Conservation (phyloP, 2,888 invertebrate genomes). For the Protophormia terraenovae region DNA sequence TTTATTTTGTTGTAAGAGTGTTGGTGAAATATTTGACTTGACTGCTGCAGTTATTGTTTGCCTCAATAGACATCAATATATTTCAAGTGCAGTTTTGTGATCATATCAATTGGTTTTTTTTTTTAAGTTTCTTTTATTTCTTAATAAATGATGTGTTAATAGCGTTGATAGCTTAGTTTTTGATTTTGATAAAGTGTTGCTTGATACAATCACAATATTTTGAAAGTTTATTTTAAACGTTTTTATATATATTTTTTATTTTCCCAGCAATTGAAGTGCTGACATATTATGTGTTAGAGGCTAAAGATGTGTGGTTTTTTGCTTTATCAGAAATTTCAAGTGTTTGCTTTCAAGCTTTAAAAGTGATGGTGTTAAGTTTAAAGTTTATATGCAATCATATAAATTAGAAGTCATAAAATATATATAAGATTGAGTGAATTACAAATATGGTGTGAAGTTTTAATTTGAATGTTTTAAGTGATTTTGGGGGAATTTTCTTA, state of each 20-base stretch:
- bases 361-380: not conserved
- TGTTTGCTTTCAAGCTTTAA: slow-evolving; percentile 3
- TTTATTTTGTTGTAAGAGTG: not conserved
- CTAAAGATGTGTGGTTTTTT: not conserved
- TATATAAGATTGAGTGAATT: not conserved
- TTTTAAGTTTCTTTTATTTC: not conserved
- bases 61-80: not conserved
- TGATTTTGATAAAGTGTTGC: slow-evolving; percentile 43
- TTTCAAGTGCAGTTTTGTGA: slow-evolving; percentile 37
- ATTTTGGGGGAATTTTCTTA: not conserved
- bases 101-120: not conserved
- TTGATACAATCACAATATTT: slow-evolving; percentile 54
- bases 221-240: slow-evolving; percentile 24
- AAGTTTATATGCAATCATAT: not conserved
- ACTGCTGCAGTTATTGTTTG: slow-evolving; percentile 5
- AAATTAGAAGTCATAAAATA: not conserved
- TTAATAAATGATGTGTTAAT: slow-evolving; percentile 59
- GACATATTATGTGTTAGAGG: slow-evolving; percentile 26
- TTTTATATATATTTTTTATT: not conserved
- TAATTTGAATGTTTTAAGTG: not conserved
- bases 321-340: not conserved
- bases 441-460: not conserved
- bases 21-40: not conserved
- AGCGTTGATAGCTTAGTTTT: slow-evolving; percentile 8
- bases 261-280: slow-evolving; percentile 50